These are phyloP conservation scores for Spodoptera littoralis DNA, from an alignment of 2,888 invertebrate species.

Conservation along the genomic window DNA sequence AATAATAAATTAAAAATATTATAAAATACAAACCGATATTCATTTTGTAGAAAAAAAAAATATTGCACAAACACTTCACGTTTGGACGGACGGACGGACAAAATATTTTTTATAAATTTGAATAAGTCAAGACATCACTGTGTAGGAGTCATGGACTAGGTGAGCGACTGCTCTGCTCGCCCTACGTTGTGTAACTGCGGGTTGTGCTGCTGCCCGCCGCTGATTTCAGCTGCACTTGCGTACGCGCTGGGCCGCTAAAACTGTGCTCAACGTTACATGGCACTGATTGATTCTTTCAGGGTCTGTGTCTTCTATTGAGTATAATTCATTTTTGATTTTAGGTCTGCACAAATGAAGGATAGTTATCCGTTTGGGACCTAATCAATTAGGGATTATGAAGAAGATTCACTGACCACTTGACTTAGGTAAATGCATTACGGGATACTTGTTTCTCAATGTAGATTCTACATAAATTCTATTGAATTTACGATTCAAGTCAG, in stretches of 20 bases:
- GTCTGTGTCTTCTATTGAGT: not conserved
- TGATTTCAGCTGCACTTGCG: slow-evolving; percentile 53
- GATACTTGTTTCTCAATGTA: no score
- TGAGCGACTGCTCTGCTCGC: slow-evolving; percentile 61
- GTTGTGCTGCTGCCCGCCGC: slow-evolving; percentile 40
- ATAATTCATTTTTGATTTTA: no score
- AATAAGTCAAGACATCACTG: slow-evolving; percentile 22
- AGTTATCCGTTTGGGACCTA: no score
- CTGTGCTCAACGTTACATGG: slow-evolving; percentile 17
- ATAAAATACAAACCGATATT: slow-evolving; percentile 50
- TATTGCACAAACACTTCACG: slow-evolving; percentile 24
- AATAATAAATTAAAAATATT: not conserved
- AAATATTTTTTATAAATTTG: slow-evolving; percentile 10
- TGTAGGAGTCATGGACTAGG: slow-evolving; percentile 9
- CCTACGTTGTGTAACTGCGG: slow-evolving; percentile 74
- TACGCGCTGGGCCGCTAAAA: slow-evolving; percentile 41
- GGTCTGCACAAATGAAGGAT: no score
- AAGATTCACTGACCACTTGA: no score
- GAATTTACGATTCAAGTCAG: no score
- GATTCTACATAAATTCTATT: no score
- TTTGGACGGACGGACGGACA: slow-evolving; percentile 3
- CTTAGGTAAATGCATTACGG: no score
- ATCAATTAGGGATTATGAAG: no score
- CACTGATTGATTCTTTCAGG: not conserved
- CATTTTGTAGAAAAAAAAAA: slow-evolving; percentile 19